Conservation (phyloP, 1,140 invertebrate species). For the Drosophila bocqueti region DNA sequence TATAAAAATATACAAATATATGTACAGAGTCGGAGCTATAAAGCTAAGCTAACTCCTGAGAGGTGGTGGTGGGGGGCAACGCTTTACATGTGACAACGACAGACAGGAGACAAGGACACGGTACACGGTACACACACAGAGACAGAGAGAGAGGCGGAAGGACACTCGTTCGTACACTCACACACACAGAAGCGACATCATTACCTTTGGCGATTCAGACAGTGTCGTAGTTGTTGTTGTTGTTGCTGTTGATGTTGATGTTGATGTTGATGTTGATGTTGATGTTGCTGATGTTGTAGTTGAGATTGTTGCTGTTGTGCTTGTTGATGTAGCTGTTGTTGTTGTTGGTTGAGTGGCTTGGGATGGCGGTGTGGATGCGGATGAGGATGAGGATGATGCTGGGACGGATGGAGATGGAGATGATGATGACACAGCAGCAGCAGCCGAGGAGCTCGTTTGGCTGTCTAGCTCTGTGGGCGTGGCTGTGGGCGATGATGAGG, state of each 20-base stretch:
- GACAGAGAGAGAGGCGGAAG: slow-evolving; percentile 12
- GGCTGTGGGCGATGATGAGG: slow-evolving; percentile 13
- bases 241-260: slow-evolving; percentile 36
- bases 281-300: slow-evolving; percentile 61
- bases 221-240: slow-evolving; percentile 68
- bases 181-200: slow-evolving; percentile 67
- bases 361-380: slow-evolving; percentile 26
- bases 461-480: slow-evolving; percentile 28
- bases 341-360: slow-evolving; percentile 43
- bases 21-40: slow-evolving; percentile 1
- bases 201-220: slow-evolving; percentile 77
- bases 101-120: slow-evolving; percentile 31
- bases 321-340: slow-evolving; percentile 40
- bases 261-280: slow-evolving; percentile 47
- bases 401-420: slow-evolving; percentile 18
- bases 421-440: slow-evolving; percentile 31
- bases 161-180: slow-evolving; percentile 29
- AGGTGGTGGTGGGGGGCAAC: slow-evolving; percentile 8
- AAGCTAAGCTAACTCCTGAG: slow-evolving; percentile 32
- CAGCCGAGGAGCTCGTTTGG: slow-evolving; percentile 12
- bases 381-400: slow-evolving; percentile 22
- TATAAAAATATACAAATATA: slow-evolving; percentile 11
- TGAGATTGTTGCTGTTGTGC: slow-evolving; percentile 60
- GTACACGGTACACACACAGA: slow-evolving; percentile 11
- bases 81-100: slow-evolving; percentile 52